Conservation (phyloP, 2,797 vertebrate species). For the Cirrhinus mrigala region DNA sequence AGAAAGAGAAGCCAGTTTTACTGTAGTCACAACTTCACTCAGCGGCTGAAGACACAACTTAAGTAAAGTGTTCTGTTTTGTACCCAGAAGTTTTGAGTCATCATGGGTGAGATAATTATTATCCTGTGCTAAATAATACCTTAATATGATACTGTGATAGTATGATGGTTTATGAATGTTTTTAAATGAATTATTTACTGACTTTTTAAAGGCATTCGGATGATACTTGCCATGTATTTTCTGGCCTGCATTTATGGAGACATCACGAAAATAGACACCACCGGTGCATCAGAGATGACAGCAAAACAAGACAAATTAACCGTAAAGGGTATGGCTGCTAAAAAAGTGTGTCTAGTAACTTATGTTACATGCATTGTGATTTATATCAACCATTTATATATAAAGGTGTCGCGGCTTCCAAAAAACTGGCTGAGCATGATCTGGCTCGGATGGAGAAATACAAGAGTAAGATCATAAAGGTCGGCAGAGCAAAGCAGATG, state of each 20-base stretch:
- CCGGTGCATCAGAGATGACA: conserved; percentile 62
- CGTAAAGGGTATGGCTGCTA: conserved; percentile 31
- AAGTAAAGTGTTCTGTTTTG: not conserved
- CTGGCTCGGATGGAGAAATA: conserved; percentile 59
- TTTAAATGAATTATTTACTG: not conserved
- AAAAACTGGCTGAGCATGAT: conserved; percentile 62
- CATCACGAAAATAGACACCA: conserved; percentile 60
- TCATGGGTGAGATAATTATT: conserved; percentile 1
- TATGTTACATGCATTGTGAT: not conserved
- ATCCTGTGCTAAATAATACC: not conserved
- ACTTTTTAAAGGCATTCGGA: not conserved
- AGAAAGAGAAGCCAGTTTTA: conserved; percentile 1
- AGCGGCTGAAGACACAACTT: not conserved
- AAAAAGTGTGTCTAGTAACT: not conserved
- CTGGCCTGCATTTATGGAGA: conserved; percentile 61
- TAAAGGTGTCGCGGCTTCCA: conserved; percentile 65
- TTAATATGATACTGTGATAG: not conserved
- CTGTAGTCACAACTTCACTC: not conserved
- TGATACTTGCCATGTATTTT: not conserved
- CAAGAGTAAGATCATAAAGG: conserved; percentile 56
- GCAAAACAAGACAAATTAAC: conserved; percentile 59
- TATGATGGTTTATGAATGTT: not conserved
- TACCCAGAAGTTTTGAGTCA: not conserved
- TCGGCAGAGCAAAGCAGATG: conserved; percentile 56
- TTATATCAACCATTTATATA: not conserved